Evolutionary conservation across 1,140 invertebrate species (phyloP).

Genomic region (Ceratina calcarata): DNA sequence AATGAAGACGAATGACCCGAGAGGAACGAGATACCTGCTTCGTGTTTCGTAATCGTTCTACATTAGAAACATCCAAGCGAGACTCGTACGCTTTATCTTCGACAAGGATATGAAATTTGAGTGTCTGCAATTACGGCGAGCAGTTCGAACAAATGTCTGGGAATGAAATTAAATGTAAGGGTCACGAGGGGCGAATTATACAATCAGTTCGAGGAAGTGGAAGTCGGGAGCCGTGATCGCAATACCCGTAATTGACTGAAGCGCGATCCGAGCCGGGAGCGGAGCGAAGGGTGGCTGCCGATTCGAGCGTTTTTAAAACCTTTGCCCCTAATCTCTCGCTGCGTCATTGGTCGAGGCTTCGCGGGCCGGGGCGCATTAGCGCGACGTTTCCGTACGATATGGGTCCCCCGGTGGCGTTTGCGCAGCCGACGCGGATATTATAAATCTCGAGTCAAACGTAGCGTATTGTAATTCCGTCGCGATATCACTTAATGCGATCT

Average conservation of each 20-base stretch:
- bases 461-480: constrained; percentile 69
- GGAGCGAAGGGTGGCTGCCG: constrained; percentile 33
- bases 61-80: too few species aligned
- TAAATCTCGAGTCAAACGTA: constrained; percentile 74
- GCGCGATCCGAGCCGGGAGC: constrained; percentile 23
- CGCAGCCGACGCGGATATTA: constrained; percentile 57
- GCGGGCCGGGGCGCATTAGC: constrained; percentile 58
- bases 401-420: constrained; percentile 61
- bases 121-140: too few species aligned
- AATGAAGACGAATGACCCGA: too few species aligned
- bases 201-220: not conserved
- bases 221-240: constrained; percentile 23
- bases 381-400: constrained; percentile 47
- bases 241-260: constrained; percentile 58
- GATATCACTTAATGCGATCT: constrained; percentile 74
- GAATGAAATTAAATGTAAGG: constrained; percentile 15
- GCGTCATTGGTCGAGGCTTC: constrained; percentile 59
- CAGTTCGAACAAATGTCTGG: too few species aligned
- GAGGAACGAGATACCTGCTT: not conserved
- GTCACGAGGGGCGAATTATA: not conserved
- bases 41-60: too few species aligned
- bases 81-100: too few species aligned
- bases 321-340: constrained; percentile 53
- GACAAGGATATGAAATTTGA: too few species aligned
- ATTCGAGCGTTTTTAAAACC: constrained; percentile 58